phyloP scores from a whole-genome alignment of 1,140 invertebrate genomes.

The Zaprionus kolodkinae region DNA sequence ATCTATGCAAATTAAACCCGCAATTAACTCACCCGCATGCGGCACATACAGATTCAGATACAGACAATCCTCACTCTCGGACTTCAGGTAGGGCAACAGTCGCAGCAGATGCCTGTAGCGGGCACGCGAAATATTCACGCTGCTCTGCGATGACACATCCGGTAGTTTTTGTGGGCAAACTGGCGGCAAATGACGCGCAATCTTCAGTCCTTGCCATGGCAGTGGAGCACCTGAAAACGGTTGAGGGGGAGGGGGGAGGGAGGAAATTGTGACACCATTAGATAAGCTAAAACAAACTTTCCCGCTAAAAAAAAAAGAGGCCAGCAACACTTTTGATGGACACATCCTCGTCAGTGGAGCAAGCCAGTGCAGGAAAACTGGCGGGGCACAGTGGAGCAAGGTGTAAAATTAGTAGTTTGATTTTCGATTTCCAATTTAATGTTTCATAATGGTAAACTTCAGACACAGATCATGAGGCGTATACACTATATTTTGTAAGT shows the following conservation, averaged over 20 bases:
- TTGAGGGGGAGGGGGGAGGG: no score
- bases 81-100: slow-evolving; percentile 89
- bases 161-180: slow-evolving; percentile 94
- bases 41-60: slow-evolving; percentile 97
- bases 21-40: slow-evolving; percentile 86
- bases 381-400: slow-evolving; percentile 12
- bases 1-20: background rate
- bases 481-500: background rate
- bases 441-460: no score
- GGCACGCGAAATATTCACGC: slow-evolving; percentile 85
- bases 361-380: background rate
- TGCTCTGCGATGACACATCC: slow-evolving; percentile 81
- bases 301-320: slow-evolving; percentile 27
- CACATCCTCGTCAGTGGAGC: background rate
- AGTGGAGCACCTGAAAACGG: slow-evolving; percentile 86
- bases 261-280: slow-evolving; percentile 20
- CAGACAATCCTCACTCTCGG: slow-evolving; percentile 96
- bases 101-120: slow-evolving; percentile 89
- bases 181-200: slow-evolving; percentile 90
- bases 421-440: no score
- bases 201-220: slow-evolving; percentile 89
- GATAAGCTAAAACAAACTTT: slow-evolving; percentile 44
- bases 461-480: background rate
- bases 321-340: slow-evolving; percentile 7
- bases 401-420: background rate